Evolutionary conservation across 2,797 vertebrate species (phyloP), one percentile per base, ranked within the genome.

Genomic region (Parambassis ranga): DNA sequence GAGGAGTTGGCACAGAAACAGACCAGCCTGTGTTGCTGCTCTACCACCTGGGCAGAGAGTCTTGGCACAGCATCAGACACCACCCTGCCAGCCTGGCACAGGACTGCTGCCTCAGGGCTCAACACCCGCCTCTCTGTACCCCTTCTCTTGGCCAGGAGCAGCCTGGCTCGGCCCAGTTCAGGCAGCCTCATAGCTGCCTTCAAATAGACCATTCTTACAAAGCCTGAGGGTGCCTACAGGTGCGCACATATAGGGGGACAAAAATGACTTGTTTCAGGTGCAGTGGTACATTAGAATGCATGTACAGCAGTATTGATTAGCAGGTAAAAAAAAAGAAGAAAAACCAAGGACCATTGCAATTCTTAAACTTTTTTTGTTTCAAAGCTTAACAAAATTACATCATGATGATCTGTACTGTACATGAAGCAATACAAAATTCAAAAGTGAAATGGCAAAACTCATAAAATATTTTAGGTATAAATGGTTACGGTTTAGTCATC

Each of bases 21-120:
- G 83, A 84, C 76, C 82, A 86, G 86, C 75, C 91, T 91, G 89
- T 92, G 91, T 90, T 90, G 87, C 81, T 83, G 82, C 86, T 86
- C 87, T 67, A 83, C 89, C 92, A 92, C 92, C 92, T 92, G 90
- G 89, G 87, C 83, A 87, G 88, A 77, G 76, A 82, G 65, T 83
- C 79, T 86, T 92, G 92, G 91, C 89, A 85, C 81, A 31, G 64
- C 89, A 89, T 92, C 91, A 92, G 86, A 91, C 86, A 30, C 71
- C 83, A 66, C 77, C 85, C 85, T 86, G 89, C 87, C 90, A 89
- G 87, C 80, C 86, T 89, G 88, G 83, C 86, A 83, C 82, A 59
- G 66, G 67, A 30, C 73, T 46, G 77, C 79, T 33, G 82, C 87
- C 89, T 84, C 66, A 18, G 85, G 89, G 84, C 85, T 80, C 68